Evolutionary conservation across 2,888 invertebrate genomes (phyloP), one percentile per base, ranked within the genome.

Genomic region (Cerastis rubricosa): DNA sequence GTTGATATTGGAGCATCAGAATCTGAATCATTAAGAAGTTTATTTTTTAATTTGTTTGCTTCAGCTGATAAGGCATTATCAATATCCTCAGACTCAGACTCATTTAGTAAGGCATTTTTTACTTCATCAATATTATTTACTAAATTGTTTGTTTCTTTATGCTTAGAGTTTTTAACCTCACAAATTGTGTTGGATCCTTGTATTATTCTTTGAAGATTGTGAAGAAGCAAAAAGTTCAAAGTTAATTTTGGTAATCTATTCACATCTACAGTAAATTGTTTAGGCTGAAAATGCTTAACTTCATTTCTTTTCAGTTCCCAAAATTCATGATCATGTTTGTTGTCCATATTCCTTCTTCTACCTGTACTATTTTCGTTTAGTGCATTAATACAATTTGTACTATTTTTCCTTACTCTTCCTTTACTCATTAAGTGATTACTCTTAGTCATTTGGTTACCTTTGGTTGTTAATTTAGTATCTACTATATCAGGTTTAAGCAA

Each of bases 401-500:
- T 47, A 72, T 65, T 45, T 71, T 73, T 76, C 67, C 35, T 73
- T 45, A 71, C 79, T 49, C 40, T 78, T 22, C 71, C 84, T 61
- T 73, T 72, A 40, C 70, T 81, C 61, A 70, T 80, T 63, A 68
- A 25, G 12, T 66, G 59, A 77, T 84, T 73, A 75, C 71, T 78
- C 74, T 74, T 71, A 70, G 74, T 81, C 70, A 74, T 75, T 80
- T 79, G 54, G 69, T 71, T 59, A 40, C 5, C 14, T 61, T 79
- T 70, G 0, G 19, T 19, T 49, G 14, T 57, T 11, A 17, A 80
- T 73, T 69, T 77, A 63, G 78, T 77, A 73, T 74, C 22, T 74
- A 89, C 35, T n/a, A 91, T 49, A 85, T 94, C 90, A 64, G 94
- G 93, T 88, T 94, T 95, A 2, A 96, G 89, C 84, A 96, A 89